Percentiles rank a stretch among this genome's conserved stretches.
Evolutionary conservation across 2,888 invertebrate genomes (phyloP).

Genomic region (Apomyelois bistriatella): DNA sequence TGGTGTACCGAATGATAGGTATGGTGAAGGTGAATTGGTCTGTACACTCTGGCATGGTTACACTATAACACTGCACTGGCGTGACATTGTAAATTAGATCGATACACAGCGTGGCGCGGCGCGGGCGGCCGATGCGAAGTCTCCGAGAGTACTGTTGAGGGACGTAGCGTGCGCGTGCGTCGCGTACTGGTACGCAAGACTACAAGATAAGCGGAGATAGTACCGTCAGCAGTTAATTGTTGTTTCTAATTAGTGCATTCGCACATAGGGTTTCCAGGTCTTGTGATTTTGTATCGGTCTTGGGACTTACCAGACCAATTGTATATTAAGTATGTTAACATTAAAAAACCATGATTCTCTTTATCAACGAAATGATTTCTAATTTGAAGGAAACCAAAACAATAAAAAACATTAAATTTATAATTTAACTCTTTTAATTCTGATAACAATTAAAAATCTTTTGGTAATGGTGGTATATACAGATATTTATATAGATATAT

Average conservation of each 20-base stretch:
- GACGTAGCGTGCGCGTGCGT: background rate
- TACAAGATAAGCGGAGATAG: constrained; percentile 11
- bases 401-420: too few relatives aligned
- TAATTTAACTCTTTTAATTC: too few relatives aligned
- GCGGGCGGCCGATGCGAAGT: constrained; percentile 42
- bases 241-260: constrained; percentile 6
- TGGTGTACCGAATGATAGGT: constrained; percentile 71
- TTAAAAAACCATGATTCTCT: too few relatives aligned
- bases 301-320: too few relatives aligned
- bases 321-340: too few relatives aligned
- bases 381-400: too few relatives aligned
- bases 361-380: too few relatives aligned
- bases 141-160: background rate
- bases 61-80: constrained; percentile 45
- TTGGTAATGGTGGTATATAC: too few relatives aligned
- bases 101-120: constrained; percentile 13
- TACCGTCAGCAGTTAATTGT: constrained; percentile 3
- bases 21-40: constrained; percentile 68
- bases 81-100: background rate
- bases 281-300: background rate
- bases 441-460: too few relatives aligned
- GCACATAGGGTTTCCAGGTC: background rate
- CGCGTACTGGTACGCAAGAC: background rate
- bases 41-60: constrained; percentile 73
- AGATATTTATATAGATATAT: too few relatives aligned